phyloP scores from a whole-genome alignment of 2,888 invertebrate species.

The Calameuta filiformis region DNA sequence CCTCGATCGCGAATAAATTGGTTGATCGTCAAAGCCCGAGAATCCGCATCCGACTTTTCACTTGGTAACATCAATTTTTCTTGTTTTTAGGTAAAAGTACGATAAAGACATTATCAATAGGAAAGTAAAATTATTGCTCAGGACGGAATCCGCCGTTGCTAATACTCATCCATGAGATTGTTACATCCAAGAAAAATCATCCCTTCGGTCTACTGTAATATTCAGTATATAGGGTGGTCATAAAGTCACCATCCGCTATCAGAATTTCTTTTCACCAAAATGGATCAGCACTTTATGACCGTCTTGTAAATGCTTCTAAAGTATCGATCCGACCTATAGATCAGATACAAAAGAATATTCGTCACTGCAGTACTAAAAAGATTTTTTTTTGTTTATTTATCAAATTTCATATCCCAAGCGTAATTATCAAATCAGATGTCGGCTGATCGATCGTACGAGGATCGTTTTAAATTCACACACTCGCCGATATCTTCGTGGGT shows the following conservation, averaged over 20 bases:
- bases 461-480: background rate
- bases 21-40: background rate
- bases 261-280: background rate
- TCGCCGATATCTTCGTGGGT: conserved; percentile 39
- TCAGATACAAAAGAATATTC: background rate
- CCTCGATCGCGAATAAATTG: background rate
- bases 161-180: background rate
- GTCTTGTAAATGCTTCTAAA: background rate
- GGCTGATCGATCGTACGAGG: background rate
- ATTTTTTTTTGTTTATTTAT: background rate
- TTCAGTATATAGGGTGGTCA: background rate
- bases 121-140: background rate
- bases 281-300: background rate
- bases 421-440: background rate
- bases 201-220: background rate
- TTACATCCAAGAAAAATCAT: background rate
- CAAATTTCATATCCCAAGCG: background rate
- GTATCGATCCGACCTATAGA: no score
- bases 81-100: background rate
- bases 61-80: background rate
- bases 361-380: no score
- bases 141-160: background rate
- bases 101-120: background rate
- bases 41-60: background rate
- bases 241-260: background rate